A percentile compares a stretch with the other conserved stretches of the same genome.
Evolutionary conservation across 2,888 invertebrate species (phyloP).

Genomic region (Dicyrtomina minuta): DNA sequence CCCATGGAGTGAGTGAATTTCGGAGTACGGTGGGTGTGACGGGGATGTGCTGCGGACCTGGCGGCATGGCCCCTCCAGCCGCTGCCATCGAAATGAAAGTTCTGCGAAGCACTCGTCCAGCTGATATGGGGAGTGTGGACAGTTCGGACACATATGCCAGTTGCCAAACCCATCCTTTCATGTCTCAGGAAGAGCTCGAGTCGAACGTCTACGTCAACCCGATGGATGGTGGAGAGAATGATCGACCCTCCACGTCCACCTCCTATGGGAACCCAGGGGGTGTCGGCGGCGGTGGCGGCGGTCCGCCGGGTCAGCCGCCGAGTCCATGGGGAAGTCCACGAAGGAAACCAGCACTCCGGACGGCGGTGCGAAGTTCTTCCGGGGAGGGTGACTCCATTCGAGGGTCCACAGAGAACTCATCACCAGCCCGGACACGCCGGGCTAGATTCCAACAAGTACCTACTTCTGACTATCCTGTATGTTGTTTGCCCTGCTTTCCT

Average conservation of each 20-base stretch:
- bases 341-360: slow-evolving; percentile 53
- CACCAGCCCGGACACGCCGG: slow-evolving; percentile 47
- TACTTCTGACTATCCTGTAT: slow-evolving; percentile 38
- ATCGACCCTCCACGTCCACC: slow-evolving; percentile 56
- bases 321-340: slow-evolving; percentile 55
- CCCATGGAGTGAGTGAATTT: slow-evolving; percentile 59
- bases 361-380: slow-evolving; percentile 36
- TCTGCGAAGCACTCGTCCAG: slow-evolving; percentile 32
- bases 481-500: slow-evolving; percentile 23
- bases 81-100: slow-evolving; percentile 35
- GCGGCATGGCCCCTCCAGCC: slow-evolving; percentile 14
- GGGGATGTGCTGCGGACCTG: slow-evolving; percentile 15
- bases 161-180: slow-evolving; percentile 92
- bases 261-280: slow-evolving; percentile 61
- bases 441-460: slow-evolving; percentile 62
- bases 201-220: slow-evolving; percentile 84
- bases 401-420: slow-evolving; percentile 24
- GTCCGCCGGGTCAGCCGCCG: slow-evolving; percentile 56
- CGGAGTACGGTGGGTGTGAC: slow-evolving; percentile 30
- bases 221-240: slow-evolving; percentile 57
- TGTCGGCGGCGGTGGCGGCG: slow-evolving; percentile 57
- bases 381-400: slow-evolving; percentile 38
- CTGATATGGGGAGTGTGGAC: slow-evolving; percentile 61
- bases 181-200: slow-evolving; percentile 70
- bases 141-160: slow-evolving; percentile 94